Evolutionary conservation across 2,113 vertebrate genomes (phyloP), one percentile per base, ranked within the genome.

Genomic region (Poeciliopsis occidentalis): DNA sequence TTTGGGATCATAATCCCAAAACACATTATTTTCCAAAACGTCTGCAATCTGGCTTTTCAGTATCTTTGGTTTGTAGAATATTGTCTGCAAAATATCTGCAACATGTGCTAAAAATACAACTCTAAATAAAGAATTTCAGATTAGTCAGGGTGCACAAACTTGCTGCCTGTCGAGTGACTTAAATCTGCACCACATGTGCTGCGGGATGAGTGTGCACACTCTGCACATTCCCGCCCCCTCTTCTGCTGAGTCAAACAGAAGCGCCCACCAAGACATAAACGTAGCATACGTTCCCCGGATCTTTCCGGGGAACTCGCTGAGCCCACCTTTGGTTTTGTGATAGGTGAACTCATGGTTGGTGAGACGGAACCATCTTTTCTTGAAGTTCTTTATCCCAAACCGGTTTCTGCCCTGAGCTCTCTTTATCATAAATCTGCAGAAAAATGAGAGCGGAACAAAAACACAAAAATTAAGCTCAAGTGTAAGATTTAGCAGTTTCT

Each of bases 371-470:
- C 98, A 99, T 75, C 98, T 94, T 87, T 97, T 99, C 93, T 99
- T 99, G 88, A 99, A 99, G 88, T 99, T 99, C 92, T 99, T 99
- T 94, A 98, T 97, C 31, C 98, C 97, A 71, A 99, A 98, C 8
- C 97, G 95, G 69, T 99, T 99, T 69, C 98, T 96, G 57, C 98
- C 98, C 79, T 99, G 98, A 0, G 98, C 98, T 87, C 98, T 92
- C 92, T 99, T 99, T 71, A 99, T 98, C 97, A 99, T 99, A 87
- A 98, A 96, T 87, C 98, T 99, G 85, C 29, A 32, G 29, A 29
- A 3, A 69, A 72, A 61, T 17, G 22, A 24, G 51, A 57, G 8
- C 7, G 8, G 17, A n/a, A n/a, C 17, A 57, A 57, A 57, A 57
- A 57, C 51, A 75, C 17, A 27, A 67, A 66, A 27, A 12, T 37